A percentile compares a stretch with the other conserved stretches of the same genome.
These are phyloP conservation scores for Seriola aureovittata DNA, from an alignment of 2,113 vertebrate genomes.

Conservation along the genomic window DNA sequence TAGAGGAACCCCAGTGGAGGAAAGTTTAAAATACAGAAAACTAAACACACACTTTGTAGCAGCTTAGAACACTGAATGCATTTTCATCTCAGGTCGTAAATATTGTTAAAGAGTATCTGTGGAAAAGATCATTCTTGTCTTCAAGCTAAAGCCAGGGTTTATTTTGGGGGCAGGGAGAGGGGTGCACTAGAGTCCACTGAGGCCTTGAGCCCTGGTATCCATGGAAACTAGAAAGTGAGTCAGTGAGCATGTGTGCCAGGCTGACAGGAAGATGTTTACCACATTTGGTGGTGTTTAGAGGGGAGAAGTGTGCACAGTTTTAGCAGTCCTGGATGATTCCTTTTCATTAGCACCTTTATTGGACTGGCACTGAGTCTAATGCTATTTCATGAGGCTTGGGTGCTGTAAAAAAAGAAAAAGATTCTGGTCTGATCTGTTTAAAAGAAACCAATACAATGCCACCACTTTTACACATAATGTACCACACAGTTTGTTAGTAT, in stretches of 20 bases:
- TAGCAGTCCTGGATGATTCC: slow-evolving; percentile 13
- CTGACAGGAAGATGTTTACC: slow-evolving; percentile 45
- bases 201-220: slow-evolving; percentile 54
- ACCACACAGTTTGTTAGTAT: background rate
- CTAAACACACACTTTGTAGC: background rate
- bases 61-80: background rate
- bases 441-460: background rate
- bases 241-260: slow-evolving; percentile 31
- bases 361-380: slow-evolving; percentile 14
- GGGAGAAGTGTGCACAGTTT: slow-evolving; percentile 9
- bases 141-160: slow-evolving; percentile 21
- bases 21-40: background rate
- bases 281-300: slow-evolving; percentile 26
- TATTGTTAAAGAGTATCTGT: background rate
- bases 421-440: background rate
- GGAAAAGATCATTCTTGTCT: slow-evolving; percentile 12
- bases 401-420: slow-evolving; percentile 4
- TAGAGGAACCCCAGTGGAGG: background rate
- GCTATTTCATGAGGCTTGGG: background rate
- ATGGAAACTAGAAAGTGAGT: slow-evolving; percentile 68
- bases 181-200: slow-evolving; percentile 23
- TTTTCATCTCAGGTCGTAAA: too few species aligned
- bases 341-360: slow-evolving; percentile 44
- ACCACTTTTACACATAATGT: background rate
- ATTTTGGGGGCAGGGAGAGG: background rate